Conservation (phyloP, 2,113 vertebrate genomes). For the Hippoglossus stenolepis region DNA sequence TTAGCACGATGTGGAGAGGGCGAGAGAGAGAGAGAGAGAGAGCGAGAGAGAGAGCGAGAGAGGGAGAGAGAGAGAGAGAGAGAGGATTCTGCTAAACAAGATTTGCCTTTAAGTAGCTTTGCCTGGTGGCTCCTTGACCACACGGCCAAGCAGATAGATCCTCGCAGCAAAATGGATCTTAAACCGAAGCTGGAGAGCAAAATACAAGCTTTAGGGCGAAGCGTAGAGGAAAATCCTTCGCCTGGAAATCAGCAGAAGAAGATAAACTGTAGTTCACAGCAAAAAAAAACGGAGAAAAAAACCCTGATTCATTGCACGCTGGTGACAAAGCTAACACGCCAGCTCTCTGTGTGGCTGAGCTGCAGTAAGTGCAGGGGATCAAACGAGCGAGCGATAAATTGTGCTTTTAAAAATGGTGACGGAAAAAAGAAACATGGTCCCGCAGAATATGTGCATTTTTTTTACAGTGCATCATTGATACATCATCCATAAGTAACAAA, state of each 20-base stretch:
- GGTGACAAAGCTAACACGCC: too few relatives aligned
- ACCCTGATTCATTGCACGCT: too few relatives aligned
- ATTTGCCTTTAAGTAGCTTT: conserved; percentile 81
- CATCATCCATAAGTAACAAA: conserved; percentile 6
- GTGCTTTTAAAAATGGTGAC: too few relatives aligned
- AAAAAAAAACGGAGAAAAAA: not conserved
- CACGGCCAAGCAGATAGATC: conserved; percentile 50
- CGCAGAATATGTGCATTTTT: too few relatives aligned
- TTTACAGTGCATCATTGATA: not conserved
- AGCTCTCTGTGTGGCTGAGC: too few relatives aligned
- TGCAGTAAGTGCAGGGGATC: too few relatives aligned
- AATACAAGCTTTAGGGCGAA: conserved; percentile 39
- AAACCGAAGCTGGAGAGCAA: conserved; percentile 41
- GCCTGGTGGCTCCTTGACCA: conserved; percentile 61
- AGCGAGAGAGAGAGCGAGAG: not conserved
- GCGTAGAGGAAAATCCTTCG: conserved; percentile 33
- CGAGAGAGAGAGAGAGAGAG: not conserved
- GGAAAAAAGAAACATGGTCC: too few relatives aligned
- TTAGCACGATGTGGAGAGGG: conserved; percentile 38
- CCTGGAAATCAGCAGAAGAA: conserved; percentile 25
- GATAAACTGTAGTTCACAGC: not conserved
- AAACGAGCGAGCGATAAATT: too few relatives aligned
- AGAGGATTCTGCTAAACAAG: conserved; percentile 77
- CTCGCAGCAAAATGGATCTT: conserved; percentile 52
- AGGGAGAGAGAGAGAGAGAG: not conserved